phyloP scores from a whole-genome alignment of 2,888 invertebrate species.

The Drosophila merina region DNA sequence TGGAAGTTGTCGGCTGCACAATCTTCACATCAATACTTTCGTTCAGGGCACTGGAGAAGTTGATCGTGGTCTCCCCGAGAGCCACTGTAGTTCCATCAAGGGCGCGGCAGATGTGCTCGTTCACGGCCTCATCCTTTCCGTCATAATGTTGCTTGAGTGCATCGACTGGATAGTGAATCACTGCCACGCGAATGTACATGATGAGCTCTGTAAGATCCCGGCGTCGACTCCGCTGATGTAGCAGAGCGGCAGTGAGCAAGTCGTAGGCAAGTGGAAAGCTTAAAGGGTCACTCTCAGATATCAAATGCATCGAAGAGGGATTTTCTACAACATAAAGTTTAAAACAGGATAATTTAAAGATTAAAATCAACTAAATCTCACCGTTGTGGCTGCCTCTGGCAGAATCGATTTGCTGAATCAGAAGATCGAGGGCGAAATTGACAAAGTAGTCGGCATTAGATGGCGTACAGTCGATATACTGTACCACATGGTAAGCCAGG shows the following conservation, averaged over 20 bases:
- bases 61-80: conserved; percentile 64
- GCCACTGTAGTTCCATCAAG: conserved; percentile 63
- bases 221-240: conserved; percentile 60
- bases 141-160: conserved; percentile 68
- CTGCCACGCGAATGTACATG: conserved; percentile 79
- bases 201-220: conserved; percentile 78
- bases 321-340: conserved; percentile 23
- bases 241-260: conserved; percentile 69
- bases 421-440: conserved; percentile 76
- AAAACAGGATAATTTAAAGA: not conserved
- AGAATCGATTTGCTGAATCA: conserved; percentile 80
- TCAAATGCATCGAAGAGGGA: conserved; percentile 54
- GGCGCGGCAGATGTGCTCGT: conserved; percentile 73
- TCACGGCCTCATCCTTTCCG: conserved; percentile 61
- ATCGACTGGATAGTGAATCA: conserved; percentile 69
- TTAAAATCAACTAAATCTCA: conserved; percentile 13
- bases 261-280: conserved; percentile 79
- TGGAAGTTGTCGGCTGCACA: conserved; percentile 28
- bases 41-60: conserved; percentile 66
- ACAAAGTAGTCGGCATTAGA: conserved; percentile 74
- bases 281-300: conserved; percentile 74
- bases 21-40: conserved; percentile 66
- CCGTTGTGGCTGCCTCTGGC: conserved; percentile 56
- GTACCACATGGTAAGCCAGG: conserved; percentile 73
- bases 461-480: conserved; percentile 70